These are phyloP conservation scores for Temnopleurus reevesii DNA, from an alignment of 53 echinoderm and acorn worm genomes.

Conservation along the genomic window DNA sequence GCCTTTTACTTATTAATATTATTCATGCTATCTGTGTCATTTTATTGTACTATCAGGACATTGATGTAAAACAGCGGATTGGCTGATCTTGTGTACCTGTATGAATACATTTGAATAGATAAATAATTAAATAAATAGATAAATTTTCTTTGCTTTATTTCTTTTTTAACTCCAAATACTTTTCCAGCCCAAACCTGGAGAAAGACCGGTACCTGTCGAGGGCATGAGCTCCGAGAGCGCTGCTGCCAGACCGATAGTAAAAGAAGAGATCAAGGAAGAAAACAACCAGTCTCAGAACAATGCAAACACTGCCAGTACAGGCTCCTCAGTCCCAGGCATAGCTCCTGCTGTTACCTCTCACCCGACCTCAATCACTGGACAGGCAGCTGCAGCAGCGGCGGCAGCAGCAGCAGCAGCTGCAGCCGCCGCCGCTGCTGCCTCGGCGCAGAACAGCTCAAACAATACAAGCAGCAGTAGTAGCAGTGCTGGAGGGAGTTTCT, in stretches of 20 bases:
- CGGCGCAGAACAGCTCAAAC: background rate
- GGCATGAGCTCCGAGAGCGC: constrained; percentile 14
- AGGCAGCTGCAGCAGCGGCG: constrained; percentile 20
- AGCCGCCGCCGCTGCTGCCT: constrained; percentile 11
- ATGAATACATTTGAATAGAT: no score
- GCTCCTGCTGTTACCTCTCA: background rate
- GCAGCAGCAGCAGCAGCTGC: constrained; percentile 2
- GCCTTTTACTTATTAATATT: no score
- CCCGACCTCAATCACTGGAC: background rate
- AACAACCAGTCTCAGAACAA: constrained; percentile 72
- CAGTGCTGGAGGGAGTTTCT: constrained; percentile 20
- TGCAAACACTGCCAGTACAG: constrained; percentile 53
- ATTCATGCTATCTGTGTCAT: no score
- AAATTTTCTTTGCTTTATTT: background rate
- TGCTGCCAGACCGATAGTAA: background rate
- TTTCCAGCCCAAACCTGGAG: constrained; percentile 92
- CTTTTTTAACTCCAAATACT: background rate
- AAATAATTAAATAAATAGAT: no score
- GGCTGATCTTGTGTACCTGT: no score
- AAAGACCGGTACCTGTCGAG: constrained; percentile 77
- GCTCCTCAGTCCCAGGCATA: background rate
- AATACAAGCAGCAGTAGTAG: constrained; percentile 22
- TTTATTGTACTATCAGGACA: no score
- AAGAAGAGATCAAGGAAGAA: constrained; percentile 78
- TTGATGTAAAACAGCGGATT: no score